Evolutionary conservation across 2,888 invertebrate genomes (phyloP).

Genomic region (Drosophila paramelanica): DNA sequence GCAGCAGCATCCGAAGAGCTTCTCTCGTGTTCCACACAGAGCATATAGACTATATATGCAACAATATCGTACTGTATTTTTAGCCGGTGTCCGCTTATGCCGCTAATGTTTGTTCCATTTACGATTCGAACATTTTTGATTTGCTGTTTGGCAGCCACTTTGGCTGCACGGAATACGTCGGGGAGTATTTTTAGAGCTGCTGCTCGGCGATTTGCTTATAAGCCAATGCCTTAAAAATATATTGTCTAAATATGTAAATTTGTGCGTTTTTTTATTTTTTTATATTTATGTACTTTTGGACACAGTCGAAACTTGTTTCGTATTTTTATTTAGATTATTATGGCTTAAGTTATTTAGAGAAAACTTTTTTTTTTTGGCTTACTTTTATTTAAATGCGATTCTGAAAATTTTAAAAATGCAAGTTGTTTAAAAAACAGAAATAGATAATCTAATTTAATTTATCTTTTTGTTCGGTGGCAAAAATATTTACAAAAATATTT

Average conservation of each 20-base stretch:
- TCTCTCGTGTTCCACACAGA: background rate
- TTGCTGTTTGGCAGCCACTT: conserved; percentile 35
- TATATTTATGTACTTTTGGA: background rate
- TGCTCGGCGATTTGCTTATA: conserved; percentile 26
- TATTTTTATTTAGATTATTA: background rate
- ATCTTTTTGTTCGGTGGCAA: too few relatives aligned
- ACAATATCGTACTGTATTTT: conserved; percentile 49
- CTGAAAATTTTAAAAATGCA: too few relatives aligned
- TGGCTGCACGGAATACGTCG: background rate
- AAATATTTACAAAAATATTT: too few relatives aligned
- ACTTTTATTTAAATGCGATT: too few relatives aligned
- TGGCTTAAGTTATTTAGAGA: background rate
- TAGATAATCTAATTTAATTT: too few relatives aligned
- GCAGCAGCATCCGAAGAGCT: background rate
- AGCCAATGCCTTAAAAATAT: conserved; percentile 48
- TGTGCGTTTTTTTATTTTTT: background rate
- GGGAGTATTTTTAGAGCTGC: conserved; percentile 56
- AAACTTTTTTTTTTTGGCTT: background rate
- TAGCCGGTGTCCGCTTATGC: conserved; percentile 23
- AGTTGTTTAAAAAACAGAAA: too few relatives aligned
- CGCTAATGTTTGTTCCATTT: conserved; percentile 71
- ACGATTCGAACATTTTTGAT: conserved; percentile 48
- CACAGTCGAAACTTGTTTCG: conserved; percentile 23
- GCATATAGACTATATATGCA: conserved; percentile 21
- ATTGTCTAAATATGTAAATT: conserved; percentile 55